Base-by-base conservation (phyloP, 2,888 invertebrate species). In the Omphaloscelis lunosa region DNA sequence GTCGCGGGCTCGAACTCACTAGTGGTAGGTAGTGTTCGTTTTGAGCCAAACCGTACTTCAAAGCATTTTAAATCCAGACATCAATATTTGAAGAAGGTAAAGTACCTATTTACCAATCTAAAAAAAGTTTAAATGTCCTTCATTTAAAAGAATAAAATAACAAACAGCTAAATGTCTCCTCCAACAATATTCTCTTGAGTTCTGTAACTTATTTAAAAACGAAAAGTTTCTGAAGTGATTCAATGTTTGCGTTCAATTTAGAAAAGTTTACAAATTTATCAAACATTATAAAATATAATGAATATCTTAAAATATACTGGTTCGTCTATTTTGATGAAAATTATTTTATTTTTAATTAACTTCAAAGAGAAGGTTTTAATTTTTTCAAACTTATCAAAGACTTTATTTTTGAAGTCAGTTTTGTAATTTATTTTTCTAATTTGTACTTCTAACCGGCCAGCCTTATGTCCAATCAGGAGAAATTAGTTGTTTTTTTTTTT, bases 211-310 rank as follows among this genome's bases (percentile, higher is more conserved):
- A 39, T 65, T 70, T 80, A 67, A 61, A 76, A 67, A 29, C n/a
- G 15, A 67, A 71, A 80, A 76, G 23, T 75, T 80, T 66, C 41
- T 39, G 7, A 81, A 82, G 20, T 48, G 58, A 61, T 77, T 77
- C 41, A n/a, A 34, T 81, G 70, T 80, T 80, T 63, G 62, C 34
- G 71, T 71, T 68, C 51, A 80, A 58, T 68, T 80, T 75, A 51
- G 20, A 51, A 66, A 81, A 76, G 51, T 71, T 81, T 62, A 45
- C 27, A 27, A 81, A 76, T 81, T 76, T 15, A 68, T 81, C 51
- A 63, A 76, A 76, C 45, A 76, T 74, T 74, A 63, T 29, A 58
- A 63, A 20, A 51, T 51, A 74, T 75, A 66, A 80, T 66, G 69
- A 69, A 75, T 69, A 56, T 41, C 17, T 75, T 45, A 68, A 80